Evolutionary conservation across 2,113 vertebrate species (phyloP).

Genomic region (Lamprotornis superbus): DNA sequence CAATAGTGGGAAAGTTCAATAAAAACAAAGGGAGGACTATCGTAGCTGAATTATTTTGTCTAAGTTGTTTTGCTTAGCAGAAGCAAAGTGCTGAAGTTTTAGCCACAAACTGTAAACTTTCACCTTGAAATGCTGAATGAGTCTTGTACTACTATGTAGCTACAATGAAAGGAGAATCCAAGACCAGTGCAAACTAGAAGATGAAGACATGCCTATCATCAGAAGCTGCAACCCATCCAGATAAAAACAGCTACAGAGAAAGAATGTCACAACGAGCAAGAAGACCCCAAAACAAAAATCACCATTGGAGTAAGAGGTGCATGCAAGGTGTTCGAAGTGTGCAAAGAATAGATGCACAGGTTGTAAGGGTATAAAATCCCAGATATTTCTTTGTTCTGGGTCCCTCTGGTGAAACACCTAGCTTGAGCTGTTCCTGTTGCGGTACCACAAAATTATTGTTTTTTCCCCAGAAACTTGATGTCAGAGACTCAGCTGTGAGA

Average conservation of each 20-base stretch:
- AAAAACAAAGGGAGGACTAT: neutral
- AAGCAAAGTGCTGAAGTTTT: neutral
- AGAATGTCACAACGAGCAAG: neutral
- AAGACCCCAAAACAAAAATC: neutral
- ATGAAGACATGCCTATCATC: neutral
- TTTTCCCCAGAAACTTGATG: neutral
- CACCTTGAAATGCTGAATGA: neutral
- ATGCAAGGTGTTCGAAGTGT: neutral
- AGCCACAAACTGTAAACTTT: neutral
- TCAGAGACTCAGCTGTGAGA: neutral
- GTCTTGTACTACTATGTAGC: neutral
- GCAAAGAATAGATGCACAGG: neutral
- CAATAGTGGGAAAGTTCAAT: neutral
- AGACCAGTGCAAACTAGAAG: neutral
- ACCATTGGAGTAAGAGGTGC: neutral
- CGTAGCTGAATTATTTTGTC: neutral
- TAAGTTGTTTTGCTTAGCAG: neutral
- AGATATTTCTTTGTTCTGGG: neutral
- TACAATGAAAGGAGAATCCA: neutral
- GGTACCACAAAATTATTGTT: neutral
- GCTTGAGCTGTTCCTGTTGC: neutral
- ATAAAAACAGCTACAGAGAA: neutral
- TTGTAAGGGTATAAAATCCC: neutral
- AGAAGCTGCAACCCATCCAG: neutral
- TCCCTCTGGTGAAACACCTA: neutral